These are phyloP conservation scores for Anas platyrhynchos DNA, from an alignment of 2,113 vertebrate genomes.

Conservation along the genomic window DNA sequence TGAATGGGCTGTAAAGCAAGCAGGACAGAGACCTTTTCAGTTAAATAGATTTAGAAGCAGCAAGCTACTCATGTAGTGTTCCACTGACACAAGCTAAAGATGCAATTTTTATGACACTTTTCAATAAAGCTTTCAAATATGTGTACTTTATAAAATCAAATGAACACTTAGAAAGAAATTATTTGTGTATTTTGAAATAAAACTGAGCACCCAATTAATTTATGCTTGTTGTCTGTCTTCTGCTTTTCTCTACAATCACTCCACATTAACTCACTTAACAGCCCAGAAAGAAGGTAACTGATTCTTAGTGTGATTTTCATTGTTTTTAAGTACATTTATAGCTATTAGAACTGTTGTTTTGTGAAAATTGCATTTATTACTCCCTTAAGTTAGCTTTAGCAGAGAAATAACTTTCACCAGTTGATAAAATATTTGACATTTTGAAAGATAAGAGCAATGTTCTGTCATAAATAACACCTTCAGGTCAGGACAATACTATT, in stretches of 20 bases:
- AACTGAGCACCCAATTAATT: neutral
- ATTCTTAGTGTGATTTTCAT: constrained; percentile 23
- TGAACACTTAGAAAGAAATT: neutral
- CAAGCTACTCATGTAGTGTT: neutral
- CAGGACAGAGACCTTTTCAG: neutral
- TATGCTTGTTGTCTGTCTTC: neutral
- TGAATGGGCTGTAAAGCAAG: neutral
- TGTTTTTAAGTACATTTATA: constrained; percentile 24
- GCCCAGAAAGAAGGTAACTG: neutral
- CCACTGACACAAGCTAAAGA: neutral
- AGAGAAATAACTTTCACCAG: constrained; percentile 54
- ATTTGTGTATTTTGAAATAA: constrained; percentile 13
- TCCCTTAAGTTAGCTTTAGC: constrained; percentile 50
- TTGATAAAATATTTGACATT: constrained; percentile 57
- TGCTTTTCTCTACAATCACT: neutral
- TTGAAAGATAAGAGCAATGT: constrained; percentile 57
- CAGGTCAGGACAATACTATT: constrained; percentile 47
- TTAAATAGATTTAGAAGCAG: neutral
- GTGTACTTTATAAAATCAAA: neutral
- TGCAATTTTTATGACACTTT: neutral
- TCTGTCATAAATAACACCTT: constrained; percentile 67
- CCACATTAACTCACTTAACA: neutral
- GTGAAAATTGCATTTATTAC: constrained; percentile 67
- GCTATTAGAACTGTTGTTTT: constrained; percentile 48
- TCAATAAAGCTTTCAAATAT: neutral